These are phyloP conservation scores for Trichonephila clavipes DNA, from an alignment of 1,140 invertebrate genomes.

Conservation along the genomic window DNA sequence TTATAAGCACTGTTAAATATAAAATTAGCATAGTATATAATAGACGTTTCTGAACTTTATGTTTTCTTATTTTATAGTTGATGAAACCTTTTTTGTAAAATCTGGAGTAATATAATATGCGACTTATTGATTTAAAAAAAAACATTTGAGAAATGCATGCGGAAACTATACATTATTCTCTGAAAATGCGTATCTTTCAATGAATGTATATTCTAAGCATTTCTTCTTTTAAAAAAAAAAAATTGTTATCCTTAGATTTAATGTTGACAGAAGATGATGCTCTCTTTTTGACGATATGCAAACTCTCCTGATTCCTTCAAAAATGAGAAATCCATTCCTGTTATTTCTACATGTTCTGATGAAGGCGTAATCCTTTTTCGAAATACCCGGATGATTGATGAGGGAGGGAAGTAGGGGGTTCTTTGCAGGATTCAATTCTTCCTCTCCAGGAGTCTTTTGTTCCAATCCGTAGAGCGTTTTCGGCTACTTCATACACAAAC, in stretches of 20 bases:
- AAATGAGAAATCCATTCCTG: constrained; percentile 48
- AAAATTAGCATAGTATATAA: too few species aligned
- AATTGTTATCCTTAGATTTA: neutral
- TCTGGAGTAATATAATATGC: too few species aligned
- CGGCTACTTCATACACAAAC: constrained; percentile 33
- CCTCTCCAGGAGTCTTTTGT: constrained; percentile 50
- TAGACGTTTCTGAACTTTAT: too few species aligned
- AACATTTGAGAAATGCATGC: too few species aligned
- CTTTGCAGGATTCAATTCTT: constrained; percentile 31
- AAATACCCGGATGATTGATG: constrained; percentile 64
- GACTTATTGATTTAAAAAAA: too few species aligned
- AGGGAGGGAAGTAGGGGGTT: neutral
- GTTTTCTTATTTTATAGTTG: too few species aligned
- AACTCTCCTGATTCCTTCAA: neutral
- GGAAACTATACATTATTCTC: too few species aligned
- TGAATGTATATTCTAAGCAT: neutral
- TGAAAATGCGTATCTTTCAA: neutral
- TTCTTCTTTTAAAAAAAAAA: neutral
- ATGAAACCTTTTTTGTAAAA: too few species aligned
- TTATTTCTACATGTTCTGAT: constrained; percentile 44
- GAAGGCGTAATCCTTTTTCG: constrained; percentile 62
- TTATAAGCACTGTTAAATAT: too few species aligned
- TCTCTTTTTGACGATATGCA: neutral
- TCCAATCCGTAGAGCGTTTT: constrained; percentile 49
- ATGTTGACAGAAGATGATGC: neutral